Base-by-base conservation (phyloP, 2,888 invertebrate species). In the Andrena praecox region DNA sequence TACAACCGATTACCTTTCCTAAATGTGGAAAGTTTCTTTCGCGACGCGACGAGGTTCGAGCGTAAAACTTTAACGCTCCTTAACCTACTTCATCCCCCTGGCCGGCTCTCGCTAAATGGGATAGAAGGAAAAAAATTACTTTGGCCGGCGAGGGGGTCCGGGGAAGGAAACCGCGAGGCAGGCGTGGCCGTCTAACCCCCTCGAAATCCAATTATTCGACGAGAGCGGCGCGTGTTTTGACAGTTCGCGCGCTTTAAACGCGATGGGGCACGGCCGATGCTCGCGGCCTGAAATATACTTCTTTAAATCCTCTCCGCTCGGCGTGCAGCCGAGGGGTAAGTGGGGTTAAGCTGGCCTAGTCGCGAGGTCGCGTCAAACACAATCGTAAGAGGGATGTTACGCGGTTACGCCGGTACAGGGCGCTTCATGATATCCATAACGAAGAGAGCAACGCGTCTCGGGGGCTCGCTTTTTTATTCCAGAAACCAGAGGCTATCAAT, bases 271-370 rank as follows among this genome's bases (percentile, higher is more conserved):
- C 77, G 33, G 78, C 70, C 68, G 59, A 77, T 70, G 69, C 72
- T 82, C 75, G 82, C 67, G 78, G 83, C 52, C 78, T 85, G 85
- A 85, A 84, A 90, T 89, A 90, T 87, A 86, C 85, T 90, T 90
- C 56, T 56, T 90, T 89, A 92, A 92, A 90, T 91, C 91, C 91
- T 90, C 86, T 87, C 83, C 87, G 86, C 62, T 75, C 76, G 68
- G 52, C 85, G 87, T 85, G 88, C 88, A 87, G 86, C 83, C 87
- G 85, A 85, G 89, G 90, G 89, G 90, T 88, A 92, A 92, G 92
- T 91, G 92, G 91, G 91, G 91, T 92, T 93, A 93, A 92, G 92
- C 91, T 90, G 91, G 90, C 89, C 90, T 89, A 90, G 91, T 89
- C 89, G 91, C 88, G 90, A 91, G 92, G 92, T 92, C 92, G 90